Percentiles rank a stretch among this genome's conserved stretches.
Conservation (phyloP, 35 echinoderm and acorn worm species). For the Amphiura filiformis region DNA sequence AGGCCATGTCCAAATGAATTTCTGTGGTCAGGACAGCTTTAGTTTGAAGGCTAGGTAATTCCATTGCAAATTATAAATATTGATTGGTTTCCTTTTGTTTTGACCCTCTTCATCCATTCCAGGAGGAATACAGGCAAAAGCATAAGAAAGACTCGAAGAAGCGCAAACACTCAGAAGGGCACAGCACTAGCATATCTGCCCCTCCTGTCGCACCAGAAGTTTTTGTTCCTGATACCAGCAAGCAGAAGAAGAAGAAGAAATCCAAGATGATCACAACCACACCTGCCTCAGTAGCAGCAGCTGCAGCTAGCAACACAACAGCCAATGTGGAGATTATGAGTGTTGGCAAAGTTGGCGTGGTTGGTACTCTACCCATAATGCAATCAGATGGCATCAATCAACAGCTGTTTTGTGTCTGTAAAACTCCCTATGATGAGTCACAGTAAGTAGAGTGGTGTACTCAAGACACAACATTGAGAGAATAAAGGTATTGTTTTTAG, state of each 20-base stretch:
- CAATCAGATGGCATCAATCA: constrained; percentile 12
- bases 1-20: no score
- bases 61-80: no score
- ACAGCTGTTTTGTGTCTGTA: constrained; percentile 87
- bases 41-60: no score
- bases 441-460: no score
- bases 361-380: neutral
- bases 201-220: neutral
- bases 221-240: neutral
- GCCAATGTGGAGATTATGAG: neutral
- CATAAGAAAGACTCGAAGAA: constrained; percentile 36
- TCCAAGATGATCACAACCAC: constrained; percentile 29
- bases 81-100: no score
- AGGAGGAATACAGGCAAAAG: constrained; percentile 41
- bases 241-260: constrained; percentile 19
- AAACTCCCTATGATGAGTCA: constrained; percentile 83
- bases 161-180: constrained; percentile 9
- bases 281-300: neutral
- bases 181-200: neutral
- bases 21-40: no score
- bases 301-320: constrained; percentile 15
- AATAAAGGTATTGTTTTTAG: no score
- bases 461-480: no score
- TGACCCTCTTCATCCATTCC: neutral
- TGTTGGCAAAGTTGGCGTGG: neutral